A percentile compares a stretch with the other conserved stretches of the same genome.
phyloP scores from a whole-genome alignment of 1,140 invertebrate species.

The Brachionus paranguensis region DNA sequence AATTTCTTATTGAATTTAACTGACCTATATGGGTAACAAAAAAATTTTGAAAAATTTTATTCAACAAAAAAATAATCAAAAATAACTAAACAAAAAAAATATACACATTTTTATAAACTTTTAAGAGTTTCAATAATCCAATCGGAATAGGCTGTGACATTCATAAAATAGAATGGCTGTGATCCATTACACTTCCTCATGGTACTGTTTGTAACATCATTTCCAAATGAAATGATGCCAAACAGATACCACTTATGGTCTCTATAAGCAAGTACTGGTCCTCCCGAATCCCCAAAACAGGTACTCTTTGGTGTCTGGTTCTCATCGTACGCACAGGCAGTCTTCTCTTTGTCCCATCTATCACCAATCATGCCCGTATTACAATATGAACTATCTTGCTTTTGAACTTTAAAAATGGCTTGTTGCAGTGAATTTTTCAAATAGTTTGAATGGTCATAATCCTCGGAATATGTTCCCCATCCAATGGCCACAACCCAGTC shows the following conservation, averaged over 20 bases:
- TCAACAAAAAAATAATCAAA: not conserved
- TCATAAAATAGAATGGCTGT: conserved; percentile 33
- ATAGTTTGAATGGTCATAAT: not conserved
- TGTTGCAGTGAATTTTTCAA: conserved; percentile 1
- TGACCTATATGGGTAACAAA: not conserved
- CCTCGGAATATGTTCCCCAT: conserved; percentile 34
- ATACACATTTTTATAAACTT: not conserved
- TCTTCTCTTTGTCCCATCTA: conserved; percentile 13
- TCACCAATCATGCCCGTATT: conserved; percentile 8
- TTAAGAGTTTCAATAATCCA: conserved; percentile 7
- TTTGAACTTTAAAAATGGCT: conserved; percentile 19
- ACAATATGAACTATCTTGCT: not conserved
- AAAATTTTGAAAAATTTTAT: not conserved
- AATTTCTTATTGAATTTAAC: not conserved
- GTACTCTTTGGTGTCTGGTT: not conserved
- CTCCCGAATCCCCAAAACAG: conserved; percentile 36
- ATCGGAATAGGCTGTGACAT: conserved; percentile 3
- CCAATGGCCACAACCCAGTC: conserved; percentile 31
- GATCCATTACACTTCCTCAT: not conserved
- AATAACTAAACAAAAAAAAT: not conserved
- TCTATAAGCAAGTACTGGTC: not conserved
- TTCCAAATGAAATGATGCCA: conserved; percentile 37
- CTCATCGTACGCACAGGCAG: conserved; percentile 4
- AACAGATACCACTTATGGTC: not conserved
- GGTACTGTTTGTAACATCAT: not conserved